These are phyloP conservation scores for Hetaerina titia DNA, from an alignment of 2,888 invertebrate species.

Conservation along the genomic window DNA sequence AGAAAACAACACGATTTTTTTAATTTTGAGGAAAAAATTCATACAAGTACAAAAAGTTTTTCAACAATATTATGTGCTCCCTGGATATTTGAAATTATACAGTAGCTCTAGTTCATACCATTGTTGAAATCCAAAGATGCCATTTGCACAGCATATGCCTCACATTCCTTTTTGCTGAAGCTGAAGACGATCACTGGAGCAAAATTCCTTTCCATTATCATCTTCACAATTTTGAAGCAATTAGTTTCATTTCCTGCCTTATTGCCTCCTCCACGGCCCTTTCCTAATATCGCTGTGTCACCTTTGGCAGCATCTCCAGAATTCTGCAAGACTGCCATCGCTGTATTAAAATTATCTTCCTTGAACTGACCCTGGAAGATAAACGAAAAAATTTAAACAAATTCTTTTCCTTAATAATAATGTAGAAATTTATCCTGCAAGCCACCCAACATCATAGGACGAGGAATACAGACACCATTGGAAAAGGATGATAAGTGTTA, in stretches of 20 bases:
- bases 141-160: conserved; percentile 97
- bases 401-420: background rate
- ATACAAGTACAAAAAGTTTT: background rate
- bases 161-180: conserved; percentile 99
- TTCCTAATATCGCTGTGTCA: conserved; percentile 80
- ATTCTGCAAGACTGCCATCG: conserved; percentile 93
- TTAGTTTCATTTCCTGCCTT: conserved; percentile 82
- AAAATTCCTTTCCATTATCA: conserved; percentile 99
- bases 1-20: background rate
- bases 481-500: too few relatives aligned
- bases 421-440: too few relatives aligned
- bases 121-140: conserved; percentile 98
- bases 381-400: conserved; percentile 56
- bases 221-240: conserved; percentile 98
- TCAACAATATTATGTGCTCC: background rate
- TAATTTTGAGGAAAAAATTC: background rate
- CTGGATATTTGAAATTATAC: background rate
- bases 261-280: conserved; percentile 87
- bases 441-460: too few relatives aligned
- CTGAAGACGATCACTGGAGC: conserved; percentile 99
- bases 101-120: conserved; percentile 77
- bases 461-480: too few relatives aligned
- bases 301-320: conserved; percentile 91
- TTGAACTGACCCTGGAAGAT: conserved; percentile 89
- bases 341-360: conserved; percentile 98